Base-by-base conservation (phyloP, 2,888 invertebrate genomes). In the Gastrophysa polygoni region DNA sequence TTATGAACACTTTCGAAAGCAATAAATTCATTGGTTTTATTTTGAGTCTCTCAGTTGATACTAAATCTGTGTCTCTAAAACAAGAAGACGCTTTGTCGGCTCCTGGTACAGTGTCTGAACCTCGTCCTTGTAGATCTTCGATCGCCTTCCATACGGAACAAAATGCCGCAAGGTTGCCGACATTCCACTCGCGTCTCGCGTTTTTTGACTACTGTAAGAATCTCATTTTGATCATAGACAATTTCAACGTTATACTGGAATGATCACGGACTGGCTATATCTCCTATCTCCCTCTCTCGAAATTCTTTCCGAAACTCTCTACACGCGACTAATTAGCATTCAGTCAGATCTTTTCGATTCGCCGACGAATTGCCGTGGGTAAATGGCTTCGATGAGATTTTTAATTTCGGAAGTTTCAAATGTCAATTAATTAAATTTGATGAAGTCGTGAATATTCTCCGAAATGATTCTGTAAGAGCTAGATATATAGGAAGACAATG, bases 171-270 rank as follows among this genome's bases (percentile, higher is more conserved):
- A 55, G 69, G 61, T 66, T 61, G 62, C 20, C 18, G 46, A 57
- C 77, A 77, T 80, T 77, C 79, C 75, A 28, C 54, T 71, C 71
- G 74, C 67, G 71, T 68, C 72, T 67, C 67, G 75, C 75, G 79
- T 80, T 80, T 80, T 80, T 79, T 78, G 80, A 80, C 80, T 81
- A 80, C 80, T 80, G 80, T 79, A 78, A 77, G 80, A 80, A 81
- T 80, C 78, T 80, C 73, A 79, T 70, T 74, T 75, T 63, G 69
- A 74, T 73, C 75, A 74, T 75, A 72, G 73, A 69, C 68, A 68
- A 71, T 73, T 71, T 71, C 67, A 69, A 68, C 67, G 70, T 57
- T 63, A 57, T 63, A 57, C 58, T 24, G 59, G 44, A 55, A 49
- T 24, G 46, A 29, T 63, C 51, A 32, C 11, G 14, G 50, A 14